Evolutionary conservation across 2,113 vertebrate genomes (phyloP).

Genomic region (Caracal caracal): DNA sequence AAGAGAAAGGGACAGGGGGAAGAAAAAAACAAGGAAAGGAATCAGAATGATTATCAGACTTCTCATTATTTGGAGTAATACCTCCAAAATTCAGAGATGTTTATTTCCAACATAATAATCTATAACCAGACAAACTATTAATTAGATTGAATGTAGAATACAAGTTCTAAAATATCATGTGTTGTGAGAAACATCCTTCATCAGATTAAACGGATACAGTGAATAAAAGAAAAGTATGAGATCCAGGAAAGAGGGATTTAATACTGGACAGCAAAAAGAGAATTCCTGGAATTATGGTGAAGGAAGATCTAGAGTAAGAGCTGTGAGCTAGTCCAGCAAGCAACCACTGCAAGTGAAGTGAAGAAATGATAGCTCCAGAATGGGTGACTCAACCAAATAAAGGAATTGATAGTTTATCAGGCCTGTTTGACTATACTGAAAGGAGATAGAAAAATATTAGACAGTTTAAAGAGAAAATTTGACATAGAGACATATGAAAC

Average conservation of each 20-base stretch:
- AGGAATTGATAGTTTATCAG: not conserved
- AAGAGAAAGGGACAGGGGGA: not conserved
- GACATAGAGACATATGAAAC: not conserved
- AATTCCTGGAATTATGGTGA: not conserved
- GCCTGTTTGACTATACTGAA: not conserved
- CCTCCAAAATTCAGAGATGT: not conserved
- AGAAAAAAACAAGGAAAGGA: not conserved
- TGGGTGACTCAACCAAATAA: not conserved
- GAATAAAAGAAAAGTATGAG: not conserved
- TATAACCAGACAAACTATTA: not conserved
- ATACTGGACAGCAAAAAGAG: not conserved
- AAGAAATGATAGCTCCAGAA: no score
- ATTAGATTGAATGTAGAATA: not conserved
- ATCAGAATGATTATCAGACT: not conserved
- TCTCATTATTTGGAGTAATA: not conserved
- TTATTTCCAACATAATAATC: not conserved
- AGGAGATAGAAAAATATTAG: not conserved
- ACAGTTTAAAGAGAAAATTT: not conserved
- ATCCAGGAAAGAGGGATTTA: not conserved
- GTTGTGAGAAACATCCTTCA: not conserved
- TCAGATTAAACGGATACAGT: not conserved
- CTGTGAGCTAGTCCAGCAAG: not conserved
- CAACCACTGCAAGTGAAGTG: not conserved
- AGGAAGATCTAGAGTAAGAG: not conserved
- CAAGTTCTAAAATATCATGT: not conserved